phyloP scores from a whole-genome alignment of 2,113 vertebrate species.

The Gambusia holbrooki region DNA sequence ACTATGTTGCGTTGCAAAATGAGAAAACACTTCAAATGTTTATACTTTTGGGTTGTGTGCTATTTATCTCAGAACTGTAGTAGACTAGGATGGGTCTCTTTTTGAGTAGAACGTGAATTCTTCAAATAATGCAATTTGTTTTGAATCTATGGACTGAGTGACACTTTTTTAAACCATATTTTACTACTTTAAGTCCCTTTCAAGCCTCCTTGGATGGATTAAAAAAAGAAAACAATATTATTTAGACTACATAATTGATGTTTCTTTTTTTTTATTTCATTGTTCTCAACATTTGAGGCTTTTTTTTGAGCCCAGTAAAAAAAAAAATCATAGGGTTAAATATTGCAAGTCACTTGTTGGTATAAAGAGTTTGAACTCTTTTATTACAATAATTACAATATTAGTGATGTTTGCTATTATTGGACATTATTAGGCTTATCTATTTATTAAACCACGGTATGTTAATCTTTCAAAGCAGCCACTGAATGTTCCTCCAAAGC shows the following conservation, averaged over 20 bases:
- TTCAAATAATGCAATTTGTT: neutral
- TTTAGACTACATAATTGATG: too few species aligned
- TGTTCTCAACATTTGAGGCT: neutral
- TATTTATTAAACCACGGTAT: neutral
- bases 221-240: neutral
- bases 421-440: neutral
- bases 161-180: too few species aligned
- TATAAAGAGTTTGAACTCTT: constrained; percentile 37
- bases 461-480: neutral
- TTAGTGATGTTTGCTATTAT: neutral
- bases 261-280: neutral
- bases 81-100: neutral
- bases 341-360: constrained; percentile 44
- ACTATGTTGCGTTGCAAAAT: neutral
- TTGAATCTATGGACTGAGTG: neutral
- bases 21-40: too few species aligned
- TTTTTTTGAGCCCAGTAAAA: constrained; percentile 19
- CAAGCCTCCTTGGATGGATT: neutral
- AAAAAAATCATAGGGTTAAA: constrained; percentile 21
- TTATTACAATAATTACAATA: constrained; percentile 16
- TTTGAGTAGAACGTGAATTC: neutral
- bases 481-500: neutral
- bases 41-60: too few species aligned
- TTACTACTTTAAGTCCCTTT: neutral
- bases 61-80: too few species aligned